Conservation (phyloP, 2,797 vertebrate species). For the Champsocephalus gunnari region DNA sequence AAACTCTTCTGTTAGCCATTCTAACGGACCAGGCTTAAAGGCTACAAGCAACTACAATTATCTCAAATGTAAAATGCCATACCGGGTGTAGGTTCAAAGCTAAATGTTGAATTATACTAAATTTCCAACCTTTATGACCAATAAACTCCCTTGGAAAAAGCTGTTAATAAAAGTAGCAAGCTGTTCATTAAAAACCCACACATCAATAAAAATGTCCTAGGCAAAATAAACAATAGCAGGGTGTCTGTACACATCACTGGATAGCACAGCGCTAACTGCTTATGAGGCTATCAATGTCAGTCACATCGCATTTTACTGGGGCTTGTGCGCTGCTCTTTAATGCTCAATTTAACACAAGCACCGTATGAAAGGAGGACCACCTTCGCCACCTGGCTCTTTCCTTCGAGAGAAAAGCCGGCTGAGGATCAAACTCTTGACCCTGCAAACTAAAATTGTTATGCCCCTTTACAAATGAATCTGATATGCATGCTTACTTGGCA, state of each 20-base stretch:
- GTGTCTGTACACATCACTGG: constrained; percentile 46
- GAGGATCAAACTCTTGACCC: constrained; percentile 69
- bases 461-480: constrained; percentile 56
- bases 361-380: constrained; percentile 68
- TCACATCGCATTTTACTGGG: constrained; percentile 68
- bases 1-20: constrained; percentile 41
- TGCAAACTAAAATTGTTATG: constrained; percentile 46
- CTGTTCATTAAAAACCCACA: constrained; percentile 35
- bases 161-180: constrained; percentile 25
- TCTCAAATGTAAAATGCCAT: constrained; percentile 19
- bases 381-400: constrained; percentile 62
- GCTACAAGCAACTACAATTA: constrained; percentile 30
- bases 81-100: constrained; percentile 25
- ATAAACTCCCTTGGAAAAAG: constrained; percentile 26
- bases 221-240: constrained; percentile 37
- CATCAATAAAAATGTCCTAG: constrained; percentile 40
- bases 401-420: constrained; percentile 56
- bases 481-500: constrained; percentile 54
- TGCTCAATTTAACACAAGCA: constrained; percentile 84
- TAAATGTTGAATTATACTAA: constrained; percentile 23
- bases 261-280: constrained; percentile 61
- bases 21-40: constrained; percentile 13
- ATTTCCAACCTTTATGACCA: constrained; percentile 16
- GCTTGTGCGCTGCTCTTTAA: constrained; percentile 71
- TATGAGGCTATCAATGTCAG: constrained; percentile 76